phyloP scores from a whole-genome alignment of 2,113 vertebrate genomes.

The Bufo bufo region DNA sequence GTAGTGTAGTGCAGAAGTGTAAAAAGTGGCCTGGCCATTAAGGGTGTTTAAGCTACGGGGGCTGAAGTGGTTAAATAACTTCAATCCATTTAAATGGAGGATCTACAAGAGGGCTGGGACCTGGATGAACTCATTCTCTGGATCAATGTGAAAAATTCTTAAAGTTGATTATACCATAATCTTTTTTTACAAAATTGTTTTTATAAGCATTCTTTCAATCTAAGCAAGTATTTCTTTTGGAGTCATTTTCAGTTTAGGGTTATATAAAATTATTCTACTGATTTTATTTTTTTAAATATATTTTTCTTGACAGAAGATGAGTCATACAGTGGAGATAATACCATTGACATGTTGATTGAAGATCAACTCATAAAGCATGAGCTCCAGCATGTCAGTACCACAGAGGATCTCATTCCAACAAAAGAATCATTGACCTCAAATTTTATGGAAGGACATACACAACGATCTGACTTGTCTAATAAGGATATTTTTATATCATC shows the following conservation, averaged over 20 bases:
- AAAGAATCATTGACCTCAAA: conserved; percentile 54
- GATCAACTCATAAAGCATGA: conserved; percentile 88
- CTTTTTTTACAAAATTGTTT: background rate
- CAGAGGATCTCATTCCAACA: conserved; percentile 61
- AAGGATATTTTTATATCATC: background rate
- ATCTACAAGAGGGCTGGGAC: too few relatives aligned
- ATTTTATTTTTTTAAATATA: background rate
- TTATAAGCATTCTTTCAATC: background rate
- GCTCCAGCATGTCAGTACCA: conserved; percentile 52
- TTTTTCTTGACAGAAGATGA: conserved; percentile 80
- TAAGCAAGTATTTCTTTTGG: background rate
- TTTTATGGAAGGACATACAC: background rate
- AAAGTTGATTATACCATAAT: background rate
- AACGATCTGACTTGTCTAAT: background rate
- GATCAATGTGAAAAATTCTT: too few relatives aligned
- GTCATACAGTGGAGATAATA: conserved; percentile 83
- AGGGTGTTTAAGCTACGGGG: too few relatives aligned
- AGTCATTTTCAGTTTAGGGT: background rate
- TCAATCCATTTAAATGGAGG: too few relatives aligned
- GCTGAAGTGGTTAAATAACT: too few relatives aligned
- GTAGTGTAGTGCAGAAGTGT: too few relatives aligned
- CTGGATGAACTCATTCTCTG: too few relatives aligned
- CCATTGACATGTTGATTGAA: conserved; percentile 81
- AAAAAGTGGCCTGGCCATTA: too few relatives aligned
- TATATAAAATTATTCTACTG: background rate